Evolutionary conservation across 1,140 invertebrate genomes (phyloP).

Genomic region (Drosophila orosa): DNA sequence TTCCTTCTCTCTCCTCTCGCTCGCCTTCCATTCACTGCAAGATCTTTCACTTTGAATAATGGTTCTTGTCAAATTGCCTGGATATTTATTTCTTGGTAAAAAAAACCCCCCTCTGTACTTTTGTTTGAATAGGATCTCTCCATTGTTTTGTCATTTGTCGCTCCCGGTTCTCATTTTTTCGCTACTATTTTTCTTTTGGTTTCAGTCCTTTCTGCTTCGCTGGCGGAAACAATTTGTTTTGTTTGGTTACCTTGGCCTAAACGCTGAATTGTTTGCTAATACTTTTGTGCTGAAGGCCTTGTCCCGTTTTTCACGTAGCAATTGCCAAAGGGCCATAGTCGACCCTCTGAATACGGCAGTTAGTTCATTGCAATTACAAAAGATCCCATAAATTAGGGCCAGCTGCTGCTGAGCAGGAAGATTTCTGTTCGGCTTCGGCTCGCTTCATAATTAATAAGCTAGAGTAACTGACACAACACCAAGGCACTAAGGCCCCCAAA

Average conservation of each 20-base stretch:
- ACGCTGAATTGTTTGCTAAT: slow-evolving; percentile 58
- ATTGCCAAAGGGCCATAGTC: slow-evolving; percentile 2
- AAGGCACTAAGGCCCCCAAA: slow-evolving; percentile 8
- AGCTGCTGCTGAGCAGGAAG: slow-evolving; percentile 23
- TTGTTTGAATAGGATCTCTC: slow-evolving; percentile 9
- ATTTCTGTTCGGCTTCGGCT: slow-evolving; percentile 11
- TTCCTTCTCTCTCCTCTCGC: no score
- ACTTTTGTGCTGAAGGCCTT: slow-evolving; percentile 11
- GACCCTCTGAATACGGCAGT: slow-evolving; percentile 4
- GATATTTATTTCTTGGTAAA: slow-evolving; percentile 25
- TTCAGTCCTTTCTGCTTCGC: slow-evolving; percentile 29
- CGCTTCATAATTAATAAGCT: slow-evolving; percentile 65
- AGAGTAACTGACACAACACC: slow-evolving; percentile 36
- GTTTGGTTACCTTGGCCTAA: slow-evolving; percentile 67
- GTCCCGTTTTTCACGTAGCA: slow-evolving; percentile 9
- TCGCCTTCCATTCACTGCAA: background rate
- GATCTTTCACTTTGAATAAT: slow-evolving; percentile 52
- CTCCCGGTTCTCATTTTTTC: slow-evolving; percentile 16
- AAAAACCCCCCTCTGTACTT: slow-evolving; percentile 3
- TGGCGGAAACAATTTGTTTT: slow-evolving; percentile 54
- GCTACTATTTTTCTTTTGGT: slow-evolving; percentile 9
- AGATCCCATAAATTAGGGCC: slow-evolving; percentile 70
- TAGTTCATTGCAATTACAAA: slow-evolving; percentile 63
- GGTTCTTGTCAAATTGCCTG: slow-evolving; percentile 54
- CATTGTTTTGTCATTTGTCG: slow-evolving; percentile 67